Base-by-base conservation (phyloP, 92 coral and sea anemone species). In the Phenganax marumi region DNA sequence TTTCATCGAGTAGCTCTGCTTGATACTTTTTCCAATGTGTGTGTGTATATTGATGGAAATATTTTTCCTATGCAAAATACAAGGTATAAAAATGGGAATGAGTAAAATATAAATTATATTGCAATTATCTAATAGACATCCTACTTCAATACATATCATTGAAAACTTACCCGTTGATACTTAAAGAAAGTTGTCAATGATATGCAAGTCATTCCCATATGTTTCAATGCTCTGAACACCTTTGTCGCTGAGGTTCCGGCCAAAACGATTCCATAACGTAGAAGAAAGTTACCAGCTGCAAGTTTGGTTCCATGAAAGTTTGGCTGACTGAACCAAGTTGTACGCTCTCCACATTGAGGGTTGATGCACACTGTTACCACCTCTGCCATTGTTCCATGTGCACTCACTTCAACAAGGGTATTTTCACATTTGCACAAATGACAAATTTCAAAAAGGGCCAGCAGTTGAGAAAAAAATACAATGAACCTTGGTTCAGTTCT, bases 181-280 rank as follows among this genome's bases (percentile, higher is more conserved):
- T 70, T 72, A 49, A 88, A 88, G 81, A 88, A 88, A 49, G 88
- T 78, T 10, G 52, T 24, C 52, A 86, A 68, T 7, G 86, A 83
- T 16, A 88, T 69, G 33, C 90, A 88, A 58, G 88, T 81, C 69
- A 88, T 68, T 50, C 88, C 88, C 87, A 88, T 84, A 68, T 88
- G 90, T 25, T 62, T 63, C 58, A 84, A 78, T 23, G 84, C 85
- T 51, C 79, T 62, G 11, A 81, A 13, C 8, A 81, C 80, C 75
- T 86, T 86, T 22, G 81, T 81, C 12, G 89, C 88, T 0, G 90
- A 88, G n/a, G 87, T 84, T 5, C 90, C 88, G 39, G 79, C 87
- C 64, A 77, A 62, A 64, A 78, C 54, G 70, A 88, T 88, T 6
- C 81, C 81, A 77, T 63, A 83, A n/a, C 80, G 52, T 68, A 83